Percentiles rank a stretch among this genome's conserved stretches.
Evolutionary conservation across 2,797 vertebrate species (phyloP).

Genomic region (Cyclopterus lumpus): DNA sequence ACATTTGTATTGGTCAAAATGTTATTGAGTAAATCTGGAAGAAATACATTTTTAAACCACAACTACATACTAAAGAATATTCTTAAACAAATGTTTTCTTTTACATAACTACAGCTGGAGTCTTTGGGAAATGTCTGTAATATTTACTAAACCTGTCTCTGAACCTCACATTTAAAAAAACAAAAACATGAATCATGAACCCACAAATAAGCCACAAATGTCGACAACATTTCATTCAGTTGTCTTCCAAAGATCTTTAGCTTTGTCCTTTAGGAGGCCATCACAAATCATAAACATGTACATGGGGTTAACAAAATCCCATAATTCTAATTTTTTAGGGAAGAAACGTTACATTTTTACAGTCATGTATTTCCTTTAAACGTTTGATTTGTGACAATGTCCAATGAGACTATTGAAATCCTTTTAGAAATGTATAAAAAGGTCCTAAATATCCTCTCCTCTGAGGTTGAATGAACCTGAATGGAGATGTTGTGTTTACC

Average conservation of each 20-base stretch:
- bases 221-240: no score
- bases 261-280: background rate
- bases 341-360: background rate
- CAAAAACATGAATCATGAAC: background rate
- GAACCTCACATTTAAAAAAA: background rate
- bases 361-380: background rate
- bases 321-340: fast-evolving
- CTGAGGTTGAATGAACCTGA: background rate
- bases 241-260: background rate
- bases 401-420: background rate
- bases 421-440: background rate
- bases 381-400: background rate
- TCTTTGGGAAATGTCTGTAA: background rate
- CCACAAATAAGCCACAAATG: conserved; percentile 1
- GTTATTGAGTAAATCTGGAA: no score
- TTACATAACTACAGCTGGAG: no score
- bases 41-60: no score
- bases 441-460: background rate
- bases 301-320: background rate
- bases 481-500: conserved; percentile 1
- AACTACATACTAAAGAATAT: no score
- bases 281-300: background rate
- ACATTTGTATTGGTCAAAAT: no score
- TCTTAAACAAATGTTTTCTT: no score
- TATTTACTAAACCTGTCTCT: conserved; percentile 9